Evolutionary conservation across 2,113 vertebrate species (phyloP).

Genomic region (Corythoichthys intestinalis): DNA sequence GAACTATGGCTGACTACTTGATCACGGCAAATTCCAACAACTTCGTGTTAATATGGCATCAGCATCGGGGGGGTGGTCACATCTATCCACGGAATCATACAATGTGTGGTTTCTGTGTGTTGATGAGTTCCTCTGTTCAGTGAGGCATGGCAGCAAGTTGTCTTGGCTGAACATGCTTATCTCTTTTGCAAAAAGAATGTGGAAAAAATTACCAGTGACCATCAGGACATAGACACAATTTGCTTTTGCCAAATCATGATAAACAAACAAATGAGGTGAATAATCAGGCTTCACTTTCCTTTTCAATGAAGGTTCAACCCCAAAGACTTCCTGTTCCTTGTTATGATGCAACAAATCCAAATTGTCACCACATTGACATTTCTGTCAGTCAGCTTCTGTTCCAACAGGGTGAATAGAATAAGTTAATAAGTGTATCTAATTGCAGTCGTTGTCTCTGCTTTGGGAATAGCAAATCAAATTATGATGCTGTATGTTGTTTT

Average conservation of each 20-base stretch:
- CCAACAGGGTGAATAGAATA: constrained; percentile 53
- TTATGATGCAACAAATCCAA: constrained; percentile 48
- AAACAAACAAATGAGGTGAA: background rate
- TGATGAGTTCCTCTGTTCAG: too few species aligned
- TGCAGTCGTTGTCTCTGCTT: constrained; percentile 59
- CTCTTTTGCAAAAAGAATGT: too few species aligned
- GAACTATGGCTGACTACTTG: too few species aligned
- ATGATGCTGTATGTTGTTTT: constrained; percentile 50
- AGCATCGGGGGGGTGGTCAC: too few species aligned
- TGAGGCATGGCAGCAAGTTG: too few species aligned
- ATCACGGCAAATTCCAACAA: too few species aligned
- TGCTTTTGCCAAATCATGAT: background rate
- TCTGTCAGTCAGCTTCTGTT: constrained; percentile 47
- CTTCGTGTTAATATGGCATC: too few species aligned
- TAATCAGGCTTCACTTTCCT: background rate
- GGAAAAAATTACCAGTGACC: background rate
- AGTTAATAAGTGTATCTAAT: constrained; percentile 65
- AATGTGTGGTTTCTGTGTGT: too few species aligned
- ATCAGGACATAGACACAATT: too few species aligned
- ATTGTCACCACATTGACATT: constrained; percentile 43
- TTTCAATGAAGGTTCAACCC: background rate
- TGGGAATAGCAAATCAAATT: constrained; percentile 64
- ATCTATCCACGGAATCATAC: too few species aligned
- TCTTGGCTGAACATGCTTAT: too few species aligned
- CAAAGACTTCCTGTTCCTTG: constrained; percentile 13